phyloP scores from a whole-genome alignment of 2,888 invertebrate genomes.

The Latheticus oryzae region DNA sequence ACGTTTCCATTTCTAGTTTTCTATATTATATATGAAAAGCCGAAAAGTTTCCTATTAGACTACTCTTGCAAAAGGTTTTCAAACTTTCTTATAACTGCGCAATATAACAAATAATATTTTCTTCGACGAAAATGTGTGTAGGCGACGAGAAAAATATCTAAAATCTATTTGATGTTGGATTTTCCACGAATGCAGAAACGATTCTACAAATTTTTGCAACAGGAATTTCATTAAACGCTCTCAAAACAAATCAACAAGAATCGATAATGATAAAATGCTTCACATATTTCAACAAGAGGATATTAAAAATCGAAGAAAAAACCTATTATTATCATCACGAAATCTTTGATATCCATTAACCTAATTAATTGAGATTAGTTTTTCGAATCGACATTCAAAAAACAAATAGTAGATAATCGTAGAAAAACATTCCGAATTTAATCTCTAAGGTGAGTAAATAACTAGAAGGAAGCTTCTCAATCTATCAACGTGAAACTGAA shows the following conservation, averaged over 20 bases:
- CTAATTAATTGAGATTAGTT: slow-evolving; percentile 26
- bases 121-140: slow-evolving; percentile 6
- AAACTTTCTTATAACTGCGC: slow-evolving; percentile 12
- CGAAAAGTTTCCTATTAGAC: slow-evolving; percentile 26
- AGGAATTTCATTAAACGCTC: background rate
- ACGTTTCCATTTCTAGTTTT: slow-evolving; percentile 10
- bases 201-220: background rate
- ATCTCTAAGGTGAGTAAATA: slow-evolving; percentile 26
- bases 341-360: slow-evolving; percentile 23
- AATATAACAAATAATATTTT: slow-evolving; percentile 20
- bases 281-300: slow-evolving; percentile 12
- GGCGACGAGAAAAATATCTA: slow-evolving; percentile 16
- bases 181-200: slow-evolving; percentile 1
- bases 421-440: slow-evolving; percentile 28
- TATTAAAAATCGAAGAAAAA: slow-evolving; percentile 8
- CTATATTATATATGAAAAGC: slow-evolving; percentile 1
- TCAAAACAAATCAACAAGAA: background rate
- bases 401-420: slow-evolving; percentile 24
- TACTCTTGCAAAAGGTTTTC: slow-evolving; percentile 28
- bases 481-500: slow-evolving; percentile 24
- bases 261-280: slow-evolving; percentile 10
- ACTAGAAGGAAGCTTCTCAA: slow-evolving; percentile 14
- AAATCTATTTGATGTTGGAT: background rate
- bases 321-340: slow-evolving; percentile 23
- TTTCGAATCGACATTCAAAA: background rate